Conservation (phyloP, 2,888 invertebrate genomes). For the Lepidochrysops patricia region DNA sequence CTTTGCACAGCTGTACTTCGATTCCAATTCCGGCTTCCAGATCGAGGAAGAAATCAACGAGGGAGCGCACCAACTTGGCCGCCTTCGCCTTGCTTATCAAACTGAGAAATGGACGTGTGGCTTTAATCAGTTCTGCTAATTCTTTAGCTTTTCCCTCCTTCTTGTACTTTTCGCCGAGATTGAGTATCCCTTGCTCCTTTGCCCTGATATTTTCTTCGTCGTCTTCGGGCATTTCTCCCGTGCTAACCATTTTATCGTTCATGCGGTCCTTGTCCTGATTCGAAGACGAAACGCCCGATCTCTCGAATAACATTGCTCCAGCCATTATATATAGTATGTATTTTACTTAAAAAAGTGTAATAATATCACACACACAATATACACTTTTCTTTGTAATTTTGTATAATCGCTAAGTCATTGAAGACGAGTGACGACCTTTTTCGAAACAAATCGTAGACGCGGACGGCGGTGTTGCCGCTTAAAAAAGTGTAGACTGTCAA, state of each 20-base stretch:
- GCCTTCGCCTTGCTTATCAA: conserved; percentile 99
- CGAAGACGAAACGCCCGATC: conserved; percentile 84
- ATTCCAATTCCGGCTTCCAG: conserved; percentile 97
- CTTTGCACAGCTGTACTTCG: conserved; percentile 93
- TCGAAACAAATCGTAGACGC: conserved; percentile 72
- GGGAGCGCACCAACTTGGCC: conserved; percentile 95
- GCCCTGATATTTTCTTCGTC: conserved; percentile 93
- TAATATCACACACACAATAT: conserved; percentile 56
- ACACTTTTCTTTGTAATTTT: conserved; percentile 71
- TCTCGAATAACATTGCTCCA: conserved; percentile 92
- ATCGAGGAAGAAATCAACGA: conserved; percentile 98
- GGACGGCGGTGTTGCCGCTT: conserved; percentile 48
- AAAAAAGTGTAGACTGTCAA: conserved; percentile 15
- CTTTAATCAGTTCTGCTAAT: conserved; percentile 93
- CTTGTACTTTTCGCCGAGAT: conserved; percentile 93
- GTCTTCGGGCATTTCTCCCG: conserved; percentile 83
- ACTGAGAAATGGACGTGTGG: conserved; percentile 94
- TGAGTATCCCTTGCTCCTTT: conserved; percentile 95
- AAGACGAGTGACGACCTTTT: conserved; percentile 49
- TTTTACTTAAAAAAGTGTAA: conserved; percentile 60
- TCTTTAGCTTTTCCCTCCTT: conserved; percentile 95
- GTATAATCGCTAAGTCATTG: conserved; percentile 74
- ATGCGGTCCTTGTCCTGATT: conserved; percentile 84
- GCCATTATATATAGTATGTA: conserved; percentile 78
- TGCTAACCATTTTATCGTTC: conserved; percentile 84